Evolutionary conservation across 2,113 vertebrate species (phyloP).

Genomic region (Aphyosemion australe): DNA sequence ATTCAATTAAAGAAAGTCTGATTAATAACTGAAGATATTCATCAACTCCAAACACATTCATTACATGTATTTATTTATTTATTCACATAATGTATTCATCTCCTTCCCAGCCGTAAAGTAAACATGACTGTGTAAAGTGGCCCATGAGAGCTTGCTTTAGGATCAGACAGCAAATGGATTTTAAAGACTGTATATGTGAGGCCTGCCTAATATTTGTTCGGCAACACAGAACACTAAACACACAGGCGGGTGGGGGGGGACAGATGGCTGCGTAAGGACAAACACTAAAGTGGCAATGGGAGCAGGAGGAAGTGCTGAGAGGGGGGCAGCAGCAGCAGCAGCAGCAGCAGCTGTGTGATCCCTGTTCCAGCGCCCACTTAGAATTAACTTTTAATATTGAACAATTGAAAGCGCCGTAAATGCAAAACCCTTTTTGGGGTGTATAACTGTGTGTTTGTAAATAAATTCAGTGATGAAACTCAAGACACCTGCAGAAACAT

Average conservation of each 20-base stretch:
- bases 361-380: not conserved
- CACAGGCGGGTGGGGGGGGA: constrained; percentile 7
- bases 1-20: constrained; percentile 4
- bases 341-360: constrained; percentile 18
- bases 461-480: constrained; percentile 34
- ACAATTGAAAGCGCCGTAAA: constrained; percentile 8
- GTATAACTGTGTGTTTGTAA: constrained; percentile 35
- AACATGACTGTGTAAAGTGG: not conserved
- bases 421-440: constrained; percentile 17
- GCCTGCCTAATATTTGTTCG: constrained; percentile 20
- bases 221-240: constrained; percentile 33
- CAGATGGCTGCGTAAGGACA: constrained; percentile 59
- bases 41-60: not conserved
- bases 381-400: constrained; percentile 58
- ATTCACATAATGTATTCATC: constrained; percentile 6
- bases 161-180: constrained; percentile 8
- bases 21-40: constrained; percentile 2
- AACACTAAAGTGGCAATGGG: constrained; percentile 17
- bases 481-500: constrained; percentile 26
- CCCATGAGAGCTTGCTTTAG: not conserved
- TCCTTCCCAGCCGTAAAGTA: not conserved
- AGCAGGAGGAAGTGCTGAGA: not conserved
- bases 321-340: constrained; percentile 5
- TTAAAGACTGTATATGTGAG: constrained; percentile 9
- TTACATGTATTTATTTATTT: too few relatives aligned